Conservation (phyloP, 2,888 invertebrate species). For the Invenusta paracnida region DNA sequence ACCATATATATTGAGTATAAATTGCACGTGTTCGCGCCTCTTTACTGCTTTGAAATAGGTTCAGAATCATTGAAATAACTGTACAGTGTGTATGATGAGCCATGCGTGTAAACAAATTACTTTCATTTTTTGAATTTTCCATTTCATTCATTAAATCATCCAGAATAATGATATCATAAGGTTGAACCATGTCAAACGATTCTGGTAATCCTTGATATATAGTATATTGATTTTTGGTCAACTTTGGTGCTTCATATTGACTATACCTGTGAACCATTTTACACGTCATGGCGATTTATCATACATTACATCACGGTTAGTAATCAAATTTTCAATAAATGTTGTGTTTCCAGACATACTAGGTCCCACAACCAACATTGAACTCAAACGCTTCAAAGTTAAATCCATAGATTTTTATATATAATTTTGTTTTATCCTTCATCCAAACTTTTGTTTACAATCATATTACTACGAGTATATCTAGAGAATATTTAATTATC, state of each 20-base stretch:
- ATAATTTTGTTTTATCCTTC: too few relatives aligned
- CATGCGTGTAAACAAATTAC: conserved; percentile 6
- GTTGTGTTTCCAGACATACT: too few relatives aligned
- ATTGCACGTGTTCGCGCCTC: background rate
- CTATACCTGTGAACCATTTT: too few relatives aligned
- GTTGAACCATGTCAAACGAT: conserved; percentile 6
- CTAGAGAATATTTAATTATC: too few relatives aligned
- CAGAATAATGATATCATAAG: background rate
- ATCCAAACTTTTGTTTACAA: too few relatives aligned
- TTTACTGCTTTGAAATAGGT: background rate
- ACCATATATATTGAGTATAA: conserved; percentile 15
- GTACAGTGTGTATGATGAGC: background rate
- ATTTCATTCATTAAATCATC: conserved; percentile 23
- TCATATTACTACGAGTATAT: too few relatives aligned
- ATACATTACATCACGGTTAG: too few relatives aligned
- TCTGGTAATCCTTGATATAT: background rate
- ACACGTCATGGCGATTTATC: too few relatives aligned
- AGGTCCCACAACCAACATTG: too few relatives aligned
- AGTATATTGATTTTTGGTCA: background rate
- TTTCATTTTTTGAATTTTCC: background rate
- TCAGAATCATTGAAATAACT: background rate
- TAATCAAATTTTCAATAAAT: too few relatives aligned
- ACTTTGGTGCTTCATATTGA: background rate
- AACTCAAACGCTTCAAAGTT: too few relatives aligned
- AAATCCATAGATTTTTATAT: too few relatives aligned